Evolutionary conservation across 2,888 invertebrate genomes (phyloP).

Genomic region (Polymixis lichenea): DNA sequence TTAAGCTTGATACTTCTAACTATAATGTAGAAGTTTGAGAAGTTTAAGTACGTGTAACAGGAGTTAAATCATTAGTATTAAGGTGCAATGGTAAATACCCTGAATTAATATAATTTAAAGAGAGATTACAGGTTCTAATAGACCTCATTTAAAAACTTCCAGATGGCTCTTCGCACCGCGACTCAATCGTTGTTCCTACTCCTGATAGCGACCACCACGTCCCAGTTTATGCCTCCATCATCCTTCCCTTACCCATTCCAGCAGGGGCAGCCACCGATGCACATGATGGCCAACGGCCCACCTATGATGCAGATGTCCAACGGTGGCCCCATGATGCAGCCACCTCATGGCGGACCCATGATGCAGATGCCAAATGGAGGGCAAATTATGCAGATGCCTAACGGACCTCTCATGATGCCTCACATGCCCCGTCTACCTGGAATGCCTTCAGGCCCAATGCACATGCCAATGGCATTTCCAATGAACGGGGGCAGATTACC

Average conservation of each 20-base stretch:
- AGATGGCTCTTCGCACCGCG: conserved; percentile 49
- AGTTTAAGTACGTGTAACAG: conserved; percentile 11
- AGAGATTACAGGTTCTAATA: not conserved
- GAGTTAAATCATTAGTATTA: not conserved
- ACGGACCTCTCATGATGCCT: conserved; percentile 59
- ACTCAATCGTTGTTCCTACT: conserved; percentile 27
- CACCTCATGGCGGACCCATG: conserved; percentile 29
- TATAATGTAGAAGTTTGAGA: conserved; percentile 45
- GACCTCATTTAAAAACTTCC: conserved; percentile 17
- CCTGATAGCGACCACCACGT: conserved; percentile 25
- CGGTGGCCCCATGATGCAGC: conserved; percentile 62
- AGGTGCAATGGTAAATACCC: conserved; percentile 18
- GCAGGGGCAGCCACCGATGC: conserved; percentile 37
- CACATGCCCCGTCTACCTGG: conserved; percentile 68
- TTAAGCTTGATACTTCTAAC: conserved; percentile 26
- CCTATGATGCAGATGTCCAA: conserved; percentile 58
- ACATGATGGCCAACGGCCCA: conserved; percentile 36
- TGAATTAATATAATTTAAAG: not conserved
- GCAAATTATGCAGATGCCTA: conserved; percentile 60
- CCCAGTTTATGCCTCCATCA: conserved; percentile 54
- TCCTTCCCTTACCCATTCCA: conserved; percentile 46
- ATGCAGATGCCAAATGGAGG: conserved; percentile 56
- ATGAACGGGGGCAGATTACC: conserved; percentile 77
- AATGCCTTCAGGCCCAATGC: conserved; percentile 65
- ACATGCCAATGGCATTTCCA: conserved; percentile 64